Conservation (phyloP, 1,140 invertebrate genomes). For the Papilio machaon region DNA sequence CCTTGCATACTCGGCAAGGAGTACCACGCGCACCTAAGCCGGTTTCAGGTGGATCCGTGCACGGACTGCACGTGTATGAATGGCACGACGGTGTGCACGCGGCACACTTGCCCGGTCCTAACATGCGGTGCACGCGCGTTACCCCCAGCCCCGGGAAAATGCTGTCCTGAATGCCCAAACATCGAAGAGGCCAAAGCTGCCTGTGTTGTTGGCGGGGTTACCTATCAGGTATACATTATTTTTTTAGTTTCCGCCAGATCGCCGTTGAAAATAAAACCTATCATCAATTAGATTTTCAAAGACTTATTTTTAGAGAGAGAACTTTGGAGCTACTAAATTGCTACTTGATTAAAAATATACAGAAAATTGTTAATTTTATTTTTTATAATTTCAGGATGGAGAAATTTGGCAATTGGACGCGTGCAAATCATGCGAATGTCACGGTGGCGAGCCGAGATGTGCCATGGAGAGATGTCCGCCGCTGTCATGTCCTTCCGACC, state of each 20-base stretch:
- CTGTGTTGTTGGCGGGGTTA: constrained; percentile 85
- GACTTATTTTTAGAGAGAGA: too few species aligned
- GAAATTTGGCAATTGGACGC: constrained; percentile 92
- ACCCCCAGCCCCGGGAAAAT: constrained; percentile 85
- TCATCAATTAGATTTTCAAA: too few species aligned
- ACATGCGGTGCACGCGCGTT: constrained; percentile 89
- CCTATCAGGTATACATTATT: constrained; percentile 83
- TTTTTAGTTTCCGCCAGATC: neutral
- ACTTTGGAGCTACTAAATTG: too few species aligned
- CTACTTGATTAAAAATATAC: too few species aligned
- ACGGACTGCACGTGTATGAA: constrained; percentile 91
- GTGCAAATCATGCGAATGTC: constrained; percentile 93
- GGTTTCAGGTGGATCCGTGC: constrained; percentile 89
- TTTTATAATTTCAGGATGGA: constrained; percentile 87
- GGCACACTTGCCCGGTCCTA: constrained; percentile 91
- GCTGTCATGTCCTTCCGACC: constrained; percentile 87
- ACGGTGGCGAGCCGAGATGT: constrained; percentile 90
- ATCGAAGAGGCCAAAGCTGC: constrained; percentile 84
- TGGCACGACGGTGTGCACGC: constrained; percentile 89
- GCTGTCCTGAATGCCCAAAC: constrained; percentile 89
- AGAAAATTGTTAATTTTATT: neutral
- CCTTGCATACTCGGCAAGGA: constrained; percentile 88
- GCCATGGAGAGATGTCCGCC: constrained; percentile 88
- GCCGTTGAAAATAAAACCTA: too few species aligned
- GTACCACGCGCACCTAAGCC: constrained; percentile 83